Evolutionary conservation across 2,113 vertebrate genomes (phyloP).

Genomic region (Paralichthys olivaceus): DNA sequence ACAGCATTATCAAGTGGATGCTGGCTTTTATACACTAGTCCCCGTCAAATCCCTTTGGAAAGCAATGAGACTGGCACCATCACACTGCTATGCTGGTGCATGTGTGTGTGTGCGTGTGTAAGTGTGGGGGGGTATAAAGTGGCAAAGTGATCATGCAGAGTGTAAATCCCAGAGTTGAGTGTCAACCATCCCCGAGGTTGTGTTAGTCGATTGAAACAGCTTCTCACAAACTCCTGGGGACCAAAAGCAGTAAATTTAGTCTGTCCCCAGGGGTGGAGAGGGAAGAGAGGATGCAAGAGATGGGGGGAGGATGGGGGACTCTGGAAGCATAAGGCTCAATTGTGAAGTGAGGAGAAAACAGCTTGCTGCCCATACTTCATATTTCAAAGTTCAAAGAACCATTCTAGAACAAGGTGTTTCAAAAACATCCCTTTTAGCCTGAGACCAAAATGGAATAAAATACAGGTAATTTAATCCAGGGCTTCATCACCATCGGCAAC

Average conservation of each 20-base stretch:
- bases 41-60: constrained; percentile 61
- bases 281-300: background rate
- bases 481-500: background rate
- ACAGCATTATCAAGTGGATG: constrained; percentile 58
- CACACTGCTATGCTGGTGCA: constrained; percentile 19
- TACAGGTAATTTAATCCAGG: constrained; percentile 22
- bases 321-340: constrained; percentile 47
- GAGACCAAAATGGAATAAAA: constrained; percentile 25
- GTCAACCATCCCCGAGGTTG: constrained; percentile 65
- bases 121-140: constrained; percentile 16
- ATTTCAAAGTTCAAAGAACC: background rate
- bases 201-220: constrained; percentile 61
- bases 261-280: constrained; percentile 35
- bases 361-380: constrained; percentile 24
- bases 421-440: constrained; percentile 17
- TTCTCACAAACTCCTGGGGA: constrained; percentile 58
- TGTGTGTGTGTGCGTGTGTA: constrained; percentile 17
- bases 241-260: constrained; percentile 61
- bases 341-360: constrained; percentile 47
- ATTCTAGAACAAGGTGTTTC: constrained; percentile 1
- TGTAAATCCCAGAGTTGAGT: constrained; percentile 64
- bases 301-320: background rate
- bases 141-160: constrained; percentile 55
- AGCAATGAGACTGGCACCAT: constrained; percentile 54
- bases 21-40: constrained; percentile 61